phyloP scores from a whole-genome alignment of 2,113 vertebrate species.

The Centropus bengalensis region DNA sequence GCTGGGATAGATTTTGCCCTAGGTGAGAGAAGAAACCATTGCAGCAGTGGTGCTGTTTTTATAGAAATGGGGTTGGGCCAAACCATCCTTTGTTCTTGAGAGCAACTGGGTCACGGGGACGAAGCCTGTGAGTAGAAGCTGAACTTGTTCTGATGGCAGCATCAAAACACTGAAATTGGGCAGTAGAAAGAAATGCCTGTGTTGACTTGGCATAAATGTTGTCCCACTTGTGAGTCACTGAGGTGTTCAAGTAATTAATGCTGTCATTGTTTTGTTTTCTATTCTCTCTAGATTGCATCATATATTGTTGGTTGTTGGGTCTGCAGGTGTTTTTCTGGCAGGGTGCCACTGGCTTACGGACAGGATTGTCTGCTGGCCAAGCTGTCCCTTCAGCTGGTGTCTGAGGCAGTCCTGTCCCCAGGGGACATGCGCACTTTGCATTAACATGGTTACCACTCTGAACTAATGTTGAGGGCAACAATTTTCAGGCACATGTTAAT shows the following conservation, averaged over 20 bases:
- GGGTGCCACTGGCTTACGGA: neutral
- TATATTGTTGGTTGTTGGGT: neutral
- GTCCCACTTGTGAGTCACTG: neutral
- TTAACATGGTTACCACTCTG: neutral
- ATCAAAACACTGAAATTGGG: neutral
- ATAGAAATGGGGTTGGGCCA: neutral
- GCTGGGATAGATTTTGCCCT: neutral
- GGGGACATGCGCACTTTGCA: neutral
- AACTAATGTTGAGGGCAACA: neutral
- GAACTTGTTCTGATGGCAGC: neutral
- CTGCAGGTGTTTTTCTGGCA: slow-evolving; percentile 54
- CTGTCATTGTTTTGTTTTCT: neutral
- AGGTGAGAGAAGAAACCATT: neutral
- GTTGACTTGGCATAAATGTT: neutral
- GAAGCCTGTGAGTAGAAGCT: neutral
- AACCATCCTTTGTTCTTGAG: neutral
- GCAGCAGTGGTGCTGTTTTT: neutral
- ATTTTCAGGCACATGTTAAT: neutral
- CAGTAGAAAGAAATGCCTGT: neutral
- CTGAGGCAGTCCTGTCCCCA: neutral
- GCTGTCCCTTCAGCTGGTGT: neutral
- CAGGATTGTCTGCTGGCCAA: slow-evolving; percentile 17
- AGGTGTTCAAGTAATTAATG: neutral
- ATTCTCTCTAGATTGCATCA: neutral
- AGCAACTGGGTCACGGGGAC: neutral